Conservation (phyloP, 2,797 vertebrate genomes). For the Anolis apletophallus region DNA sequence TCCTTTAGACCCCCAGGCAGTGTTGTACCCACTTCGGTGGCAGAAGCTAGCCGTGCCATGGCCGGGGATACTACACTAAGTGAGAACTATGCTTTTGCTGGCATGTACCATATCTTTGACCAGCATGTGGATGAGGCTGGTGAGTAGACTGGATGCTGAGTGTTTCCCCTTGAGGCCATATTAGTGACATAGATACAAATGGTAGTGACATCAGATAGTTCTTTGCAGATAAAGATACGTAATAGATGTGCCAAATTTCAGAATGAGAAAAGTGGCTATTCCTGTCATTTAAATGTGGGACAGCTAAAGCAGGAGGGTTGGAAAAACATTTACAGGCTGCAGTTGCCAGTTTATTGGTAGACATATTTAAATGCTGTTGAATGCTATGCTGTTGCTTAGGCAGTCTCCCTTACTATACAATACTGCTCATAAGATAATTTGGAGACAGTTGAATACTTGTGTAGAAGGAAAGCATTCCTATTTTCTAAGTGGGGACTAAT, state of each 20-base stretch:
- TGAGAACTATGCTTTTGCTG: conserved; percentile 95
- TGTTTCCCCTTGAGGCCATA: background rate
- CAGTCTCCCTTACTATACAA: no score
- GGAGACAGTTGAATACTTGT: no score
- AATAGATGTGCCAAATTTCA: background rate
- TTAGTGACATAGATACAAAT: background rate
- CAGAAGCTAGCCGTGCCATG: conserved; percentile 95
- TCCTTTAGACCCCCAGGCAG: conserved; percentile 87
- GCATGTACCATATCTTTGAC: conserved; percentile 96
- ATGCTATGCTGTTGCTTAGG: background rate
- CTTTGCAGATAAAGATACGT: conserved; percentile 1
- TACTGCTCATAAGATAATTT: no score
- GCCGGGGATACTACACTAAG: conserved; percentile 93
- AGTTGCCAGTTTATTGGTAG: background rate
- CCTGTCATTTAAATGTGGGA: background rate
- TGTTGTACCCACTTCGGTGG: conserved; percentile 91
- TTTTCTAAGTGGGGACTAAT: background rate
- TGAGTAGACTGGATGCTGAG: conserved; percentile 60
- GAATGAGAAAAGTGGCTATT: background rate
- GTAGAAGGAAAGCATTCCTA: no score
- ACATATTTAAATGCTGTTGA: background rate
- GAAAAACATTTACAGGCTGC: background rate
- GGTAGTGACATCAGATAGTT: background rate
- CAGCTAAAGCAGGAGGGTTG: background rate
- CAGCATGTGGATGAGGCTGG: conserved; percentile 94